phyloP scores from a whole-genome alignment of 2,888 invertebrate genomes.

The Agrenia bidenticulata region DNA sequence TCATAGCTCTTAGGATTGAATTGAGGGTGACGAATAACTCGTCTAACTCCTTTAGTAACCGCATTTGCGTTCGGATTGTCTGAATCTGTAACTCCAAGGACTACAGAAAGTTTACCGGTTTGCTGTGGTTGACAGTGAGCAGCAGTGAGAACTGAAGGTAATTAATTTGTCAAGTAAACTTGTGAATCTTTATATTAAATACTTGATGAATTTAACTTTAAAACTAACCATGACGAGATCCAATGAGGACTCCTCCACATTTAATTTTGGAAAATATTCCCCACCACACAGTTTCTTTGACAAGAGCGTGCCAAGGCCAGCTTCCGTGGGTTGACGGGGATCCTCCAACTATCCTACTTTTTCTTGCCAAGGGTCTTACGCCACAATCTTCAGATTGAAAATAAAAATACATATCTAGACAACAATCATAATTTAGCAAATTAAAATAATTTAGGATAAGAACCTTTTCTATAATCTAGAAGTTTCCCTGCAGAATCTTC shows the following conservation, averaged over 20 bases:
- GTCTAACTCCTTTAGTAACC: slow-evolving; percentile 75
- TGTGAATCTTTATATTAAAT: neutral
- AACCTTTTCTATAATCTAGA: slow-evolving; percentile 59
- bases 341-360: slow-evolving; percentile 82
- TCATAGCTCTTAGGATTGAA: slow-evolving; percentile 89
- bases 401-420: slow-evolving; percentile 17
- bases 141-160: slow-evolving; percentile 7
- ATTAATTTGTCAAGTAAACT: neutral
- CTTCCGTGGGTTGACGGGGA: slow-evolving; percentile 66
- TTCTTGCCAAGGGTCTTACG: slow-evolving; percentile 69
- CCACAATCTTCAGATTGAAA: slow-evolving; percentile 81
- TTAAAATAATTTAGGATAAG: neutral
- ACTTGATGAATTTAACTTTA: too few relatives aligned
- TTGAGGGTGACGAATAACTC: slow-evolving; percentile 82
- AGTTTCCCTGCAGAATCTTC: slow-evolving; percentile 56
- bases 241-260: slow-evolving; percentile 88
- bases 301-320: slow-evolving; percentile 90
- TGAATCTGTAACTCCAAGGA: slow-evolving; percentile 35
- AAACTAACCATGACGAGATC: slow-evolving; percentile 23
- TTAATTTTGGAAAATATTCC: slow-evolving; percentile 92
- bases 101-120: slow-evolving; percentile 34
- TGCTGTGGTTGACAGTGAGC: slow-evolving; percentile 38
- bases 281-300: slow-evolving; percentile 87
- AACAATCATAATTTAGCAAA: neutral
- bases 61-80: slow-evolving; percentile 54